phyloP scores from a whole-genome alignment of 2,113 vertebrate species.

The Mormoops blainvillei region DNA sequence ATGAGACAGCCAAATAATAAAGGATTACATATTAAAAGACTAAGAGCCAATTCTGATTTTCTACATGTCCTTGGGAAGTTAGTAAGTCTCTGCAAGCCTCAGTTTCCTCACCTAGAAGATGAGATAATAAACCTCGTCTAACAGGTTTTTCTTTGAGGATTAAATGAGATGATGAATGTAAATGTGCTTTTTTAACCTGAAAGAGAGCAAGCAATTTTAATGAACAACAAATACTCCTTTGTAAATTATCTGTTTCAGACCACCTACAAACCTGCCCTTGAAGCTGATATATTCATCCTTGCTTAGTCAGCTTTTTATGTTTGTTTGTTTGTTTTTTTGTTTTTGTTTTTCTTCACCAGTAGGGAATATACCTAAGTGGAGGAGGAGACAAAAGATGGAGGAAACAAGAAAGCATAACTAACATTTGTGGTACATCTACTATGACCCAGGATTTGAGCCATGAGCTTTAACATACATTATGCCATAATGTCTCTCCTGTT shows the following conservation, averaged over 20 bases:
- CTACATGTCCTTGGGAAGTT: neutral
- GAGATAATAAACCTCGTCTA: neutral
- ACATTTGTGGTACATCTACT: neutral
- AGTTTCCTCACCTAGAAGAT: neutral
- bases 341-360: neutral
- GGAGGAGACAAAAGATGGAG: neutral
- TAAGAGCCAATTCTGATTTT: neutral
- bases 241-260: neutral
- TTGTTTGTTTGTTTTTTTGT: neutral
- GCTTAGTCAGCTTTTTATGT: neutral
- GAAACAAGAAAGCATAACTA: neutral
- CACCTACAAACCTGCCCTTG: neutral
- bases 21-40: neutral
- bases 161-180: neutral
- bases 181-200: slow-evolving; percentile 6
- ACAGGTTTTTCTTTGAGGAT: neutral
- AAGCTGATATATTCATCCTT: neutral
- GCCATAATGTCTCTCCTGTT: neutral
- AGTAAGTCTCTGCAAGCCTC: neutral
- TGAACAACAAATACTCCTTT: neutral
- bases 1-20: neutral
- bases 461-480: neutral
- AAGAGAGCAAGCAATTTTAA: neutral
- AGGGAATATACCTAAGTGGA: neutral
- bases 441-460: neutral